A percentile compares a stretch with the other conserved stretches of the same genome.
Evolutionary conservation across 1,140 invertebrate genomes (phyloP).

Genomic region (Lucilia cuprina): DNA sequence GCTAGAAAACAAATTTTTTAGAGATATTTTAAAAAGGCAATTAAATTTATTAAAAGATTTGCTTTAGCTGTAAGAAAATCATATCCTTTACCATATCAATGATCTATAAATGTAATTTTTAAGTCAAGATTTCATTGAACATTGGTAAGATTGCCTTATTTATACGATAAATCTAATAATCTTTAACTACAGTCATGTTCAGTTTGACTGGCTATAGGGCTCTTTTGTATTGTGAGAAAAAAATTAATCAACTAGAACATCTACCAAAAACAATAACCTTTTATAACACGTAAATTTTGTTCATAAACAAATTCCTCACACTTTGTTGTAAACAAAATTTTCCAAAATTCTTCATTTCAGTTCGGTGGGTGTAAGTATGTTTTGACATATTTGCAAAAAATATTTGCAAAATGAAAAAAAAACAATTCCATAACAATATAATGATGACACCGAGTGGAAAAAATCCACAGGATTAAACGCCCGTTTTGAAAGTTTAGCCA

Average conservation of each 20-base stretch:
- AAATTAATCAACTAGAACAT: background rate
- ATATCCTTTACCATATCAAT: no score
- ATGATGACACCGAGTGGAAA: background rate
- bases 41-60: no score
- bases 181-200: no score
- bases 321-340: background rate
- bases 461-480: constrained; percentile 28
- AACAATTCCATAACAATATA: background rate
- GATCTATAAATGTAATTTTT: no score
- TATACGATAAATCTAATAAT: no score
- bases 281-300: background rate
- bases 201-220: background rate
- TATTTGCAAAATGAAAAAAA: constrained; percentile 18
- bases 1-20: no score
- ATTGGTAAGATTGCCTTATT: no score
- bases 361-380: background rate
- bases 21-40: no score
- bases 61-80: no score
- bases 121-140: no score
- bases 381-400: background rate
- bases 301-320: constrained; percentile 1
- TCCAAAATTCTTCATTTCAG: background rate
- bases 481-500: constrained; percentile 3
- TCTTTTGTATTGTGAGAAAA: background rate
- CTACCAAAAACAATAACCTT: background rate